phyloP scores from a whole-genome alignment of 2,888 invertebrate species.

The Cordilura impudica region DNA sequence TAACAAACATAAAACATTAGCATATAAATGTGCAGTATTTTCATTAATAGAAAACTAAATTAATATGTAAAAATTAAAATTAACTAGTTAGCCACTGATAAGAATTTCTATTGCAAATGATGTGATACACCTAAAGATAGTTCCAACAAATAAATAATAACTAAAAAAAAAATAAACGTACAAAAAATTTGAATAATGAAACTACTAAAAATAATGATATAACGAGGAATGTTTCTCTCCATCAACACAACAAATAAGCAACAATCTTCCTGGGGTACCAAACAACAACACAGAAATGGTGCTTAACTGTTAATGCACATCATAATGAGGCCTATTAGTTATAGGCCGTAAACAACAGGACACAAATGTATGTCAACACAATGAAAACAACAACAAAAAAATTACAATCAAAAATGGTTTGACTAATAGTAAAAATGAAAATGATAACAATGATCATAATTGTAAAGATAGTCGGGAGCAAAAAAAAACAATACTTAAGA shows the following conservation, averaged over 20 bases:
- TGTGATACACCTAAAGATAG: slow-evolving; percentile 50
- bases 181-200: slow-evolving; percentile 43
- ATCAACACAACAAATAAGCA: slow-evolving; percentile 13
- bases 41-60: slow-evolving; percentile 34
- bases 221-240: slow-evolving; percentile 30
- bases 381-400: background rate
- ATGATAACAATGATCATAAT: slow-evolving; percentile 34
- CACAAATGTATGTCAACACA: slow-evolving; percentile 53
- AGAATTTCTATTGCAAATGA: slow-evolving; percentile 18
- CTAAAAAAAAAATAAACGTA: slow-evolving; percentile 5
- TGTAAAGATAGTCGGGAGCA: background rate
- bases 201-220: slow-evolving; percentile 1
- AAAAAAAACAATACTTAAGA: background rate
- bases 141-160: slow-evolving; percentile 58
- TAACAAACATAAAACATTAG: background rate
- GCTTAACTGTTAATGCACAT: slow-evolving; percentile 65
- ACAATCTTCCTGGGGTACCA: background rate
- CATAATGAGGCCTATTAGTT: slow-evolving; percentile 66
- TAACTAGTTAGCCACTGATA: slow-evolving; percentile 47
- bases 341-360: slow-evolving; percentile 63
- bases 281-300: slow-evolving; percentile 48
- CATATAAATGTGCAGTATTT: background rate
- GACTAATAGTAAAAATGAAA: slow-evolving; percentile 2
- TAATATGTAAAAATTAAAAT: slow-evolving; percentile 56
- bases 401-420: slow-evolving; percentile 10